phyloP scores from a whole-genome alignment of 1,140 invertebrate genomes.

The Dreissena polymorpha region DNA sequence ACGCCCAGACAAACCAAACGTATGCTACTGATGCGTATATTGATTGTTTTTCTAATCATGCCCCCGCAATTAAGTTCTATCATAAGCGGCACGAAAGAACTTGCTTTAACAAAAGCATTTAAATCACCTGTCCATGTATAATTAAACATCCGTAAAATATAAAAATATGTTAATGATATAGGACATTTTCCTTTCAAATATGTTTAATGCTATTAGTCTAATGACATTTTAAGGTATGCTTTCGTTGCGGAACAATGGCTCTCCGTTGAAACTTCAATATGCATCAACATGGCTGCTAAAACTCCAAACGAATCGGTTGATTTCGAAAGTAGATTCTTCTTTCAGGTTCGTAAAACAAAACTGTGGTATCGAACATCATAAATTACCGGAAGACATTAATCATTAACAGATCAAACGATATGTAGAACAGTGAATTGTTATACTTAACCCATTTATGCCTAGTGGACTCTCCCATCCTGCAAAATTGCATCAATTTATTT shows the following conservation, averaged over 20 bases:
- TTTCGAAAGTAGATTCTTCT: conserved; percentile 23
- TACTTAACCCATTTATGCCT: too few relatives aligned
- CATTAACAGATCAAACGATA: too few relatives aligned
- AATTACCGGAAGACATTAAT: too few relatives aligned
- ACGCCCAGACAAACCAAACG: conserved; percentile 75
- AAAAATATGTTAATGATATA: not conserved
- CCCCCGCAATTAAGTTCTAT: too few relatives aligned
- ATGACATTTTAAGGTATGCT: conserved; percentile 22
- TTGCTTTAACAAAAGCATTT: too few relatives aligned
- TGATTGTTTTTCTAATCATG: not conserved
- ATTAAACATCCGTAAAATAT: not conserved
- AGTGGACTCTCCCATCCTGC: too few relatives aligned
- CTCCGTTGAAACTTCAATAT: conserved; percentile 6
- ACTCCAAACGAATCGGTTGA: not conserved
- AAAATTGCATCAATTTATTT: too few relatives aligned
- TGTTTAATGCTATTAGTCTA: too few relatives aligned
- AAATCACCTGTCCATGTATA: not conserved
- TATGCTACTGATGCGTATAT: conserved; percentile 2
- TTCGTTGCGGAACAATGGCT: conserved; percentile 20
- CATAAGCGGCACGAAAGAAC: too few relatives aligned
- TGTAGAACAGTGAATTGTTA: too few relatives aligned
- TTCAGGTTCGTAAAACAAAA: not conserved
- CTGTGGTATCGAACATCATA: too few relatives aligned
- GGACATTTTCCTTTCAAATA: too few relatives aligned
- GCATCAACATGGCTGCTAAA: not conserved